Conservation (phyloP, 1,140 invertebrate genomes). For the Goniozus legneri region DNA sequence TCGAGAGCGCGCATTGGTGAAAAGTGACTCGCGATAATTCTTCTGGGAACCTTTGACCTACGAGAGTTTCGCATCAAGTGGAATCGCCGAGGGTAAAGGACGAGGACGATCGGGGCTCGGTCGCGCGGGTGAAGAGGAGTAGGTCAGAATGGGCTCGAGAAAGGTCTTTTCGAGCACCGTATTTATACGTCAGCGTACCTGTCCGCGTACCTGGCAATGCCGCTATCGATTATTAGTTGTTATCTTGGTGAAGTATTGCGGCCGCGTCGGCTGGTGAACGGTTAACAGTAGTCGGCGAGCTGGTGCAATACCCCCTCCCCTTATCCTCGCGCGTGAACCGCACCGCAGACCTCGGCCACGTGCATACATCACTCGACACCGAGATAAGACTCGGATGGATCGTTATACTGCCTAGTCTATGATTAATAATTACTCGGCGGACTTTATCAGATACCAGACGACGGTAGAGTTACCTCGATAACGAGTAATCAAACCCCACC, state of each 20-base stretch:
- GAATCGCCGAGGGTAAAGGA: slow-evolving; percentile 15
- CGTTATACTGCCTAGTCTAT: slow-evolving; percentile 50
- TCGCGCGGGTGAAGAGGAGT: slow-evolving; percentile 9
- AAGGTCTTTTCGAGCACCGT: slow-evolving; percentile 30
- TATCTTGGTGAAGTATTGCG: slow-evolving; percentile 50
- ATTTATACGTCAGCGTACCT: slow-evolving; percentile 26
- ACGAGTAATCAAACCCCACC: slow-evolving; percentile 48
- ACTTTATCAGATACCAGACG: slow-evolving; percentile 49
- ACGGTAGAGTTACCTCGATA: slow-evolving; percentile 49
- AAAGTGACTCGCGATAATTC: slow-evolving; percentile 31
- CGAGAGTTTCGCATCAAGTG: slow-evolving; percentile 33
- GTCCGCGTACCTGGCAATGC: slow-evolving; percentile 37
- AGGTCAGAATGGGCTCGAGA: slow-evolving; percentile 8
- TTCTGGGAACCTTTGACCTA: slow-evolving; percentile 42
- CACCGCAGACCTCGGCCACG: slow-evolving; percentile 22
- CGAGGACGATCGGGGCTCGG: background rate
- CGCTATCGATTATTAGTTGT: slow-evolving; percentile 50
- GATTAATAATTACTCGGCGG: slow-evolving; percentile 53
- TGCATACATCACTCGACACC: slow-evolving; percentile 48
- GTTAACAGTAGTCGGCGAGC: slow-evolving; percentile 11
- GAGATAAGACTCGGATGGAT: slow-evolving; percentile 53
- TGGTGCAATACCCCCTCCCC: background rate
- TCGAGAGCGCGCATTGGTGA: background rate
- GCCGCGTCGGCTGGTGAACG: slow-evolving; percentile 28
- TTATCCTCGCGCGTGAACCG: background rate